Percentiles rank a stretch among this genome's conserved stretches.
Evolutionary conservation across 2,113 vertebrate genomes (phyloP).

Genomic region (Rattus rattus): DNA sequence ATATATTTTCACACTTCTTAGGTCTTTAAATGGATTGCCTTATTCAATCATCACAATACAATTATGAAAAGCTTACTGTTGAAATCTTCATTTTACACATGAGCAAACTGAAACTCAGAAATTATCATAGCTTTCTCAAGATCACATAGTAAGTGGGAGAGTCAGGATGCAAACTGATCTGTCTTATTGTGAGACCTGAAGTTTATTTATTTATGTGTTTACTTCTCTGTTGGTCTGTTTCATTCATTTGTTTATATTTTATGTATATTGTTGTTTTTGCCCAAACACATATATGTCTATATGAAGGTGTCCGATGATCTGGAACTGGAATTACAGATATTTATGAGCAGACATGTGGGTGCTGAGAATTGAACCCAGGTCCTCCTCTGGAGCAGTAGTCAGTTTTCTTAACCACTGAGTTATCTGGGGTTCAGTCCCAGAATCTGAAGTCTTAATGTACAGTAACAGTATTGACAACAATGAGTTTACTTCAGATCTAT

Average conservation of each 20-base stretch:
- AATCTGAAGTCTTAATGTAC: conserved; percentile 6
- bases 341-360: too few relatives aligned
- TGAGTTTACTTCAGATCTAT: neutral
- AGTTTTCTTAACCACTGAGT: too few relatives aligned
- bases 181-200: neutral
- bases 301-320: too few relatives aligned
- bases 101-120: conserved; percentile 35
- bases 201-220: neutral
- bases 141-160: neutral
- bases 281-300: too few relatives aligned
- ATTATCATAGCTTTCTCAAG: conserved; percentile 50
- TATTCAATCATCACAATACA: conserved; percentile 36
- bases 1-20: neutral
- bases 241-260: too few relatives aligned
- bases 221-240: too few relatives aligned
- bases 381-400: too few relatives aligned
- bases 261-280: too few relatives aligned
- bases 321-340: too few relatives aligned
- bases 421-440: neutral
- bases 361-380: too few relatives aligned
- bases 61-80: conserved; percentile 27
- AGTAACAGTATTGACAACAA: neutral
- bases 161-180: conserved; percentile 34
- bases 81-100: neutral
- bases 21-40: neutral